Evolutionary conservation across 2,113 vertebrate species (phyloP), one percentile per base, ranked within the genome.

Genomic region (Siniperca knerii): DNA sequence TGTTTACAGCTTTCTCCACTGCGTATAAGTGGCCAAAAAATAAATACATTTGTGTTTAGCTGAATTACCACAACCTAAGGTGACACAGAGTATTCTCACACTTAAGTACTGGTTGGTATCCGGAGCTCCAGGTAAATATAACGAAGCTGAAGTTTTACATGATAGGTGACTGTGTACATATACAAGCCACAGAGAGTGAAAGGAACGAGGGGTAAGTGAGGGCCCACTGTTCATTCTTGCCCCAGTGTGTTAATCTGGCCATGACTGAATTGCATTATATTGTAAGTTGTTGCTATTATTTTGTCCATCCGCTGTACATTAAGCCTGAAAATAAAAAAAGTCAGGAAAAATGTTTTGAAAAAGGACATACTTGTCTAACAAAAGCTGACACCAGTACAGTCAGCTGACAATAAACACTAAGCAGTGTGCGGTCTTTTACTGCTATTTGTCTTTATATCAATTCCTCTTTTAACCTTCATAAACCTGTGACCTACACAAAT

Each of bases 381-480:
- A 48, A 37, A 12, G 46, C 52, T 23, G 16, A 52, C 20, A 33
- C 4, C 60, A 8, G 20, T 11, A 29, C n/a, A 13, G 35, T 16
- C 62, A 46, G 57, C 18, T 29, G 33, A 61, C 16, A 42, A 46
- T 21, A 67, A 79, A 61, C 21, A 71, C n/a, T 11, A 4, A 69
- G 57, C 69, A 68, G 29, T 2, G 6, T 16, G 20, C 15, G 20
- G 37, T 23, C 15, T 40, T 74, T 64, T 75, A 4, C 83, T 23
- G 13, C 4, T 52, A 46, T 77, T 69, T 79, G 58, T 81, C 82
- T 77, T 71, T 12, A 50, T 67, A 80, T 87, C 68, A 87, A 90
- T 90, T 89, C 87, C 87, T 80, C 62, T 72, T 75, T 52, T 74
- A 82, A 78, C 76, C 73, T 89, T 77, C 57, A 82, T 73, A 83